Conservation (phyloP, 2,113 vertebrate species). For the Apaloderma vittatum region DNA sequence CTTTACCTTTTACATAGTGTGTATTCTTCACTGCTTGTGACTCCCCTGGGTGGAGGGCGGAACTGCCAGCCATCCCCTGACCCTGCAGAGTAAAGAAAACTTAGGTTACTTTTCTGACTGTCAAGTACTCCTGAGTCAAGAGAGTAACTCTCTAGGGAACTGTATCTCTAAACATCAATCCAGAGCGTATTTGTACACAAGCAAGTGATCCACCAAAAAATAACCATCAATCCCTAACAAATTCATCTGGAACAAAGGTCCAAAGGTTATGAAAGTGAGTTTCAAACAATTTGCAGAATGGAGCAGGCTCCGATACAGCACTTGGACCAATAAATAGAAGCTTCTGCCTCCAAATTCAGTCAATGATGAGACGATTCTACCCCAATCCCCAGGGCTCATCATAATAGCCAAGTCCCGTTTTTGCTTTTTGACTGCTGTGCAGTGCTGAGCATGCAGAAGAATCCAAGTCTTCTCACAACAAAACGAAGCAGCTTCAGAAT, state of each 20-base stretch:
- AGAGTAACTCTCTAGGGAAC: background rate
- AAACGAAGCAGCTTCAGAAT: background rate
- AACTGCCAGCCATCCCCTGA: slow-evolving; percentile 95
- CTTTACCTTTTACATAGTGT: slow-evolving; percentile 96
- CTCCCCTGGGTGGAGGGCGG: slow-evolving; percentile 94
- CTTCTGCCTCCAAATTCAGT: background rate
- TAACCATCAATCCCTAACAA: background rate
- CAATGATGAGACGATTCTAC: background rate
- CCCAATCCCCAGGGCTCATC: background rate
- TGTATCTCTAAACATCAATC: background rate
- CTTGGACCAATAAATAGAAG: background rate
- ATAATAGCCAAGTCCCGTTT: background rate
- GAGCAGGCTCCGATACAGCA: background rate
- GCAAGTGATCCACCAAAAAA: background rate
- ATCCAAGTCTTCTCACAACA: background rate
- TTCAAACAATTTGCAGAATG: background rate
- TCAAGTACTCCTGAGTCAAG: background rate
- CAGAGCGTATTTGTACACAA: background rate
- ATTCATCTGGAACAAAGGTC: background rate
- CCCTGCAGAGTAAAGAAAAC: slow-evolving; percentile 71
- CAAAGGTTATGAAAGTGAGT: background rate
- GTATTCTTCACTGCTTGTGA: slow-evolving; percentile 98
- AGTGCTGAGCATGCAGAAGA: background rate
- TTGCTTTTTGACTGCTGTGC: background rate
- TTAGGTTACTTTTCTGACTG: background rate